Base-by-base conservation (phyloP, 2,113 vertebrate genomes). In the Madoqua kirkii region DNA sequence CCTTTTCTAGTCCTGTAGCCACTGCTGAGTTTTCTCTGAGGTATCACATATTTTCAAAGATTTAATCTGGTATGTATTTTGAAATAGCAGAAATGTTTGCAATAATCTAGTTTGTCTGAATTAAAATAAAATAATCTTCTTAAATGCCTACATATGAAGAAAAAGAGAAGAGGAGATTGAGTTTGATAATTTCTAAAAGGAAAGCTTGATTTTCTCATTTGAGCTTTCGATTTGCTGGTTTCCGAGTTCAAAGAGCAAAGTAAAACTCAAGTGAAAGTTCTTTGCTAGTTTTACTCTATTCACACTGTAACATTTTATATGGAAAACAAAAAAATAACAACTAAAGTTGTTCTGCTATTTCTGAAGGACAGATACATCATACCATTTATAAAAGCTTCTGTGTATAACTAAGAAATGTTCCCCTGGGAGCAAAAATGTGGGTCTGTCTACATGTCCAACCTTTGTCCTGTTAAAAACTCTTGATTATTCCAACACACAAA, bases 121-220 rank as follows among this genome's bases (percentile, higher is more conserved):
- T 21, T 74, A 74, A 83, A 67, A 33, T 45, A 11, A 93, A 67
- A 71, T 71, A 36, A 71, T 87, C 90, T 95, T 85, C 3, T 67
- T 96, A 89, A 79, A 33, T 45, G 27, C 40, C 33, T 57, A 54
- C 8, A 57, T 7, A 85, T 7, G 50, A 88, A 95, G 52, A 93
- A 55, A 36, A 95, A 96, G 59, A 54, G 85, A 83, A 27, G 25
- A 96, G 45, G 48, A 93, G 96, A 94, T 12, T 79, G 52, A 45
- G 48, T 33, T 25, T 43, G 48, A 48, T 14, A 59, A n/a, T 59
- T 36, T 33, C 48, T 19, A 9, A 54, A 76, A 60, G 23, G n/a
- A 79, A 54, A 89, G 21, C 62, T 62, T 23, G 54, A 29, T 6
- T 95, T 95, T 93, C 78, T 43, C 79, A 27, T 7, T 6, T n/a